phyloP scores from a whole-genome alignment of 2,797 vertebrate species.

The Lycodopsis pacificus region DNA sequence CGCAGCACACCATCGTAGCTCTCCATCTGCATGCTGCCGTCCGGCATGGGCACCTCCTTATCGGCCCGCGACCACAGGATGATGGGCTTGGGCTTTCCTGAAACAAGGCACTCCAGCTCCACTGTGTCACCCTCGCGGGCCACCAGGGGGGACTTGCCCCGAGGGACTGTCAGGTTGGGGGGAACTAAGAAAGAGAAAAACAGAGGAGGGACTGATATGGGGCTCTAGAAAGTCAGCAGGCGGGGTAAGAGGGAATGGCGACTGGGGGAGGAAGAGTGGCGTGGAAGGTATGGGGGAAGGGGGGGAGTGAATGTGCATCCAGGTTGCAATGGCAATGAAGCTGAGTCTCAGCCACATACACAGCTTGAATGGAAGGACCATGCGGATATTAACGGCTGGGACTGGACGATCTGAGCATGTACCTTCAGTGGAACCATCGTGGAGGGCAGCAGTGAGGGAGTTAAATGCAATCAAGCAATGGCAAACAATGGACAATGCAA shows the following conservation, averaged over 20 bases:
- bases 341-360: constrained; percentile 61
- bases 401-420: constrained; percentile 40
- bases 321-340: constrained; percentile 64
- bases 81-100: constrained; percentile 98
- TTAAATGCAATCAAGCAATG: constrained; percentile 68
- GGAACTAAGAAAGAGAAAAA: constrained; percentile 94
- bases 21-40: constrained; percentile 94
- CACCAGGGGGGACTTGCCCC: constrained; percentile 97
- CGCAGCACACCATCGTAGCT: constrained; percentile 96
- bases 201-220: constrained; percentile 88
- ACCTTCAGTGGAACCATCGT: constrained; percentile 35
- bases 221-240: constrained; percentile 85
- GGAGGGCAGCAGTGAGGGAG: constrained; percentile 49
- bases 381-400: constrained; percentile 57
- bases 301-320: constrained; percentile 65
- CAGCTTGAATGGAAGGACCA: constrained; percentile 62
- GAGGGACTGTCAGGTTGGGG: constrained; percentile 95
- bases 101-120: constrained; percentile 98
- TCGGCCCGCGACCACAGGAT: constrained; percentile 97
- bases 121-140: constrained; percentile 94
- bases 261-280: constrained; percentile 36
- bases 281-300: constrained; percentile 28
- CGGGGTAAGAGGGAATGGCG: constrained; percentile 66
- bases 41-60: constrained; percentile 94
- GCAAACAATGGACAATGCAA: constrained; percentile 62